Percentiles rank a stretch among this genome's conserved stretches.
phyloP scores from a whole-genome alignment of 2,113 vertebrate species.

The Sprattus sprattus region DNA sequence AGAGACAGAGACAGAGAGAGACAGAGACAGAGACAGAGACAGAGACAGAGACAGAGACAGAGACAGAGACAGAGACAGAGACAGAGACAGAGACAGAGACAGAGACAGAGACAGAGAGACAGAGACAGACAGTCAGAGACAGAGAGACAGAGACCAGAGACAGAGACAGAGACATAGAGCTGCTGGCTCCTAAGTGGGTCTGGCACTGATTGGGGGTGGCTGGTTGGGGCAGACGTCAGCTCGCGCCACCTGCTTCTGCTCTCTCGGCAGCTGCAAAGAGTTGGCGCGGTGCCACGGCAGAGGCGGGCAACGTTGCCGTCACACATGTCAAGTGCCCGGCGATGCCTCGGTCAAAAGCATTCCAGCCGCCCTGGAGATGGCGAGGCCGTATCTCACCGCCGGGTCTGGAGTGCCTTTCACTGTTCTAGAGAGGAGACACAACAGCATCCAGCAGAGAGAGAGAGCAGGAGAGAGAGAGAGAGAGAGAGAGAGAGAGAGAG shows the following conservation, averaged over 20 bases:
- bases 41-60: too few species aligned
- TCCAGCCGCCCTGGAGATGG: not conserved
- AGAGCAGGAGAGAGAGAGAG: not conserved
- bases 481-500: not conserved
- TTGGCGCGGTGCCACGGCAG: not conserved
- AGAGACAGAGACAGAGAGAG: too few species aligned
- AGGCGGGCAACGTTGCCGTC: not conserved
- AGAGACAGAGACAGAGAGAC: too few species aligned
- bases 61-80: not conserved
- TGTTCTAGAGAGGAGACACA: not conserved
- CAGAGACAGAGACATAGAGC: not conserved
- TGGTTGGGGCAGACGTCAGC: not conserved
- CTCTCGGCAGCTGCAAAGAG: not conserved
- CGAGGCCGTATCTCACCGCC: too few species aligned
- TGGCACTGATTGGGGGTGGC: not conserved
- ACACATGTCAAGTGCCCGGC: not conserved
- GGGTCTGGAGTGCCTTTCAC: not conserved
- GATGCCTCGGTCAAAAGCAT: not conserved
- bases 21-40: too few species aligned
- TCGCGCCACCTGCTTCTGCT: not conserved
- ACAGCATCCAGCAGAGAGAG: not conserved
- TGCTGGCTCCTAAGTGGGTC: not conserved
- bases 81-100: too few species aligned
- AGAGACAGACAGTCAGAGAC: too few species aligned
- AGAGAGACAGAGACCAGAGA: not conserved